A percentile compares a stretch with the other conserved stretches of the same genome.
Conservation (phyloP, 2,113 vertebrate genomes). For the Melanotaenia duboulayi region DNA sequence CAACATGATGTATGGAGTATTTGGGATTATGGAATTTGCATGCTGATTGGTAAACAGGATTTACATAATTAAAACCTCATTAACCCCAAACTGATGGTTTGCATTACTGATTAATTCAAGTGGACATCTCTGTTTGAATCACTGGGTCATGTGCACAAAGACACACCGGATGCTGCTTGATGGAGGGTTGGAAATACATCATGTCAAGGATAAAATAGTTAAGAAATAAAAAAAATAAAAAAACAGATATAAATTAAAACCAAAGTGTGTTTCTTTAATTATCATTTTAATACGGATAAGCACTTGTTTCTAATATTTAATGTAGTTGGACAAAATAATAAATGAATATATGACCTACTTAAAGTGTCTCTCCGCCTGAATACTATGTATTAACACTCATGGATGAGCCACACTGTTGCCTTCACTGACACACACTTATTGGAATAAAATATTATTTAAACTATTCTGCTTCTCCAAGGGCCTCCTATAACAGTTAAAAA, state of each 20-base stretch:
- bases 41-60: constrained; percentile 55
- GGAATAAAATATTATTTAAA: too few species aligned
- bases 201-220: background rate
- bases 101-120: constrained; percentile 57
- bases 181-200: background rate
- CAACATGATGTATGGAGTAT: constrained; percentile 27
- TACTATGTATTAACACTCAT: too few species aligned
- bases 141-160: constrained; percentile 24
- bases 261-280: too few species aligned
- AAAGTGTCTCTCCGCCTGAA: too few species aligned
- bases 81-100: constrained; percentile 63
- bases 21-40: constrained; percentile 56
- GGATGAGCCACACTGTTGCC: too few species aligned
- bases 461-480: too few species aligned
- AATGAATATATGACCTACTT: too few species aligned
- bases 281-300: too few species aligned
- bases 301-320: background rate
- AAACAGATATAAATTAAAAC: too few species aligned
- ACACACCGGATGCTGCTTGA: constrained; percentile 1
- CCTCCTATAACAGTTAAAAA: too few species aligned
- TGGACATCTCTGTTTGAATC: constrained; percentile 51
- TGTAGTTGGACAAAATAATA: too few species aligned
- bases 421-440: too few species aligned
- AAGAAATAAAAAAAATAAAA: background rate
- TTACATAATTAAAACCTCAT: constrained; percentile 66